A percentile compares a stretch with the other conserved stretches of the same genome.
Evolutionary conservation across 92 coral and sea anemone genomes (phyloP).

Genomic region (Porites lobata): DNA sequence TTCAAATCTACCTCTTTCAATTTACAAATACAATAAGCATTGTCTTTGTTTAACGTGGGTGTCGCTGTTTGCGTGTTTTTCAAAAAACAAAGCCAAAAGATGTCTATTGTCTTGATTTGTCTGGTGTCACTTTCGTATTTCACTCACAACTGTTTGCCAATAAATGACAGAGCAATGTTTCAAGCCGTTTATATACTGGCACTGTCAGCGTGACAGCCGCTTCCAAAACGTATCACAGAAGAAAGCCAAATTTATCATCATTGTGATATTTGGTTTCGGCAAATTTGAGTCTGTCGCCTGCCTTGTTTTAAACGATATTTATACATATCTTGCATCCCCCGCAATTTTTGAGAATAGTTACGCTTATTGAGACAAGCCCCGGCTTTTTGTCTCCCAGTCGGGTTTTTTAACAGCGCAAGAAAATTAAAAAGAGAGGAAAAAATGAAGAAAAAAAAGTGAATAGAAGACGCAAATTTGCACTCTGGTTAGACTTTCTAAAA

Average conservation of each 20-base stretch:
- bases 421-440: background rate
- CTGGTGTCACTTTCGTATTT: constrained; percentile 2
- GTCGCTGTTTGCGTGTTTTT: background rate
- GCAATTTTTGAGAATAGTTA: background rate
- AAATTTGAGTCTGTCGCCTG: background rate
- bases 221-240: background rate
- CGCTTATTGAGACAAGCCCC: background rate
- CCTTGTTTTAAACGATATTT: background rate
- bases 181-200: constrained; percentile 22
- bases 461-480: background rate
- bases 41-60: constrained; percentile 15
- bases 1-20: no score
- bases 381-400: background rate
- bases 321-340: background rate
- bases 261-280: background rate
- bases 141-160: constrained; percentile 24
- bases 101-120: background rate
- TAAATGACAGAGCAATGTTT: constrained; percentile 15
- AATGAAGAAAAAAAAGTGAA: background rate
- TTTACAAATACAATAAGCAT: background rate
- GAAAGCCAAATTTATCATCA: background rate
- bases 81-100: background rate
- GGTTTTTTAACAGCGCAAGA: background rate
- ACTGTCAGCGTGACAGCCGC: constrained; percentile 19
- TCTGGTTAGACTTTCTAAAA: background rate